Percentiles rank a stretch among this genome's conserved stretches.
Evolutionary conservation across 2,888 invertebrate genomes (phyloP).

Genomic region (Bugulina stolonifera): DNA sequence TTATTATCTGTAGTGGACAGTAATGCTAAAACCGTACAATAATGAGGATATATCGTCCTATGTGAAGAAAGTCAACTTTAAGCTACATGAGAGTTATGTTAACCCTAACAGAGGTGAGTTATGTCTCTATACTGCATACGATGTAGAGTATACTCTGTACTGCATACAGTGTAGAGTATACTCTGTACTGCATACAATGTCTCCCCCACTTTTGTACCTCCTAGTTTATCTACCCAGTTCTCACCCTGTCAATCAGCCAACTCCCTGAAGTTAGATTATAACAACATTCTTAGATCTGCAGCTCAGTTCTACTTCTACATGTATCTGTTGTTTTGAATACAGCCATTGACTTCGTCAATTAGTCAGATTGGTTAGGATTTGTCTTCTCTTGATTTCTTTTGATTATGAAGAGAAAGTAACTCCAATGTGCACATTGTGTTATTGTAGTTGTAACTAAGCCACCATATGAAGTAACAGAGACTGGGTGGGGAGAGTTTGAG

Average conservation of each 20-base stretch:
- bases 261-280: no score
- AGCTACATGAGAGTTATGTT: conserved; percentile 92
- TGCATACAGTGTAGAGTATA: no score
- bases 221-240: no score
- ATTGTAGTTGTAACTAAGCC: conserved; percentile 76
- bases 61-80: conserved; percentile 92
- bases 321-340: neutral
- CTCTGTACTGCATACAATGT: no score
- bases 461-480: conserved; percentile 94
- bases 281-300: no score
- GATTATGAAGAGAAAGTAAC: neutral
- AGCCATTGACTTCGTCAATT: no score
- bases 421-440: neutral
- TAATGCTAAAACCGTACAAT: conserved; percentile 85
- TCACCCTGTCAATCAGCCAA: no score
- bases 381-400: neutral
- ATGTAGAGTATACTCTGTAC: no score
- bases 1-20: conserved; percentile 82
- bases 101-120: conserved; percentile 80
- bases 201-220: no score
- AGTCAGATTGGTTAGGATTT: neutral
- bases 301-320: neutral
- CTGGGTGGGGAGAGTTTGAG: conserved; percentile 99
- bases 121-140: no score
- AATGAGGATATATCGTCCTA: conserved; percentile 80